Conservation (phyloP, 2,113 vertebrate species). For the Muntiacus reevesi region DNA sequence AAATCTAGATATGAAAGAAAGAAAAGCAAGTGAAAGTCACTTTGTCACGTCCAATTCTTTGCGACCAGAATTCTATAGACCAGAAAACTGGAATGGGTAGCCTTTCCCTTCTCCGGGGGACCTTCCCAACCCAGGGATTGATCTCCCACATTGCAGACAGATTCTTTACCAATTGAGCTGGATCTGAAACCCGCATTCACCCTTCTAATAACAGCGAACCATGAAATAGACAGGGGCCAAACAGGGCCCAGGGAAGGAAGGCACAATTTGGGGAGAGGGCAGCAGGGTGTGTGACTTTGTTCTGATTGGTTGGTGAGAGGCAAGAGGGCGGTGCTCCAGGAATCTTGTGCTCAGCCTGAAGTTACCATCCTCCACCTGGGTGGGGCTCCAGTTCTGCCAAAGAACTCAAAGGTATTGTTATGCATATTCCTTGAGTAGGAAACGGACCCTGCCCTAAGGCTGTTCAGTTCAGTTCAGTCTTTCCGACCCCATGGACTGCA, state of each 20-base stretch:
- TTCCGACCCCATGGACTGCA: not conserved
- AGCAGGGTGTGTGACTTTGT: not conserved
- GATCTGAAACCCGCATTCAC: not conserved
- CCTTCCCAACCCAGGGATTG: not conserved
- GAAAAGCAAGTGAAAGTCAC: not conserved
- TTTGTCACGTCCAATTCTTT: not conserved
- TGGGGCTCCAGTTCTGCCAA: not conserved
- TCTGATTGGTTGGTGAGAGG: not conserved
- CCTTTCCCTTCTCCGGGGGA: not conserved
- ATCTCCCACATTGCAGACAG: not conserved
- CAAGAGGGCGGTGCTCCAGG: not conserved
- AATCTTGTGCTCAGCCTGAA: not conserved
- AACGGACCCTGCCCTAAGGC: not conserved
- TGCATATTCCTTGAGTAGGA: not conserved
- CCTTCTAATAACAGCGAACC: not conserved
- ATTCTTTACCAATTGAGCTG: not conserved
- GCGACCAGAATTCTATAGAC: not conserved
- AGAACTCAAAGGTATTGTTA: not conserved
- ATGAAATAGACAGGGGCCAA: not conserved
- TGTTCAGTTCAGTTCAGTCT: not conserved
- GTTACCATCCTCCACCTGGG: not conserved
- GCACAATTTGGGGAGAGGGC: not conserved
- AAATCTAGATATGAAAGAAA: not conserved
- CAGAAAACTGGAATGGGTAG: not conserved
- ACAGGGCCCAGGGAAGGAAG: not conserved